Conservation (phyloP, 2,797 vertebrate genomes). For the Gadopsis bispinosus region DNA sequence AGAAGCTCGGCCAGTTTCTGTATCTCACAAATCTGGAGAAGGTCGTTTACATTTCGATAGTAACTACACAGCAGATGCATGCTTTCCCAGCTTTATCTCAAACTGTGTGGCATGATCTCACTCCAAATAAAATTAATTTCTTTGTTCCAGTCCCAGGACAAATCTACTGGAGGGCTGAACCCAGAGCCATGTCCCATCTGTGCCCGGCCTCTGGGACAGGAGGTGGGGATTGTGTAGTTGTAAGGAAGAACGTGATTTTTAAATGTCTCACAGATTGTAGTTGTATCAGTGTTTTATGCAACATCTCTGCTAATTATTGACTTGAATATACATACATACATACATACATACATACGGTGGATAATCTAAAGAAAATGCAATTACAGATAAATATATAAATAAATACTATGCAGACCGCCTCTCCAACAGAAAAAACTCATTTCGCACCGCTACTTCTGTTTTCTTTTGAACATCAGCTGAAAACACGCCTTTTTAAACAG, state of each 20-base stretch:
- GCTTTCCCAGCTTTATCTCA: background rate
- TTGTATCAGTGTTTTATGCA: background rate
- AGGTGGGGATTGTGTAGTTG: conserved; percentile 83
- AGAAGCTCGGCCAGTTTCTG: conserved; percentile 96
- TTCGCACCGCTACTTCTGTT: too few relatives aligned
- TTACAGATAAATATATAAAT: too few relatives aligned
- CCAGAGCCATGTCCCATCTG: conserved; percentile 99
- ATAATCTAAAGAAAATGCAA: too few relatives aligned
- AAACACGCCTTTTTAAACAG: too few relatives aligned
- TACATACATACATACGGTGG: too few relatives aligned
- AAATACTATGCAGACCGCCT: too few relatives aligned
- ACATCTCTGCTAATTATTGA: background rate
- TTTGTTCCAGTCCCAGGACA: conserved; percentile 92
- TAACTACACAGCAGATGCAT: background rate
- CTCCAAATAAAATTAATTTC: background rate
- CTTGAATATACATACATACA: too few relatives aligned
- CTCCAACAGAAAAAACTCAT: too few relatives aligned
- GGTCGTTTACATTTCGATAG: conserved; percentile 76
- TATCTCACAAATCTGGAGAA: conserved; percentile 98
- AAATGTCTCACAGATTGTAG: background rate
- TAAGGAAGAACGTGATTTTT: background rate
- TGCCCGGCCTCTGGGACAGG: conserved; percentile 92
- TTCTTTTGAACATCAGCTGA: too few relatives aligned
- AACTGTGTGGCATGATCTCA: background rate
- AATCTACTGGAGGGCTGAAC: conserved; percentile 93